These are phyloP conservation scores for Caenorhabditis parvicauda DNA, from an alignment of 2,888 invertebrate species.

Conservation along the genomic window DNA sequence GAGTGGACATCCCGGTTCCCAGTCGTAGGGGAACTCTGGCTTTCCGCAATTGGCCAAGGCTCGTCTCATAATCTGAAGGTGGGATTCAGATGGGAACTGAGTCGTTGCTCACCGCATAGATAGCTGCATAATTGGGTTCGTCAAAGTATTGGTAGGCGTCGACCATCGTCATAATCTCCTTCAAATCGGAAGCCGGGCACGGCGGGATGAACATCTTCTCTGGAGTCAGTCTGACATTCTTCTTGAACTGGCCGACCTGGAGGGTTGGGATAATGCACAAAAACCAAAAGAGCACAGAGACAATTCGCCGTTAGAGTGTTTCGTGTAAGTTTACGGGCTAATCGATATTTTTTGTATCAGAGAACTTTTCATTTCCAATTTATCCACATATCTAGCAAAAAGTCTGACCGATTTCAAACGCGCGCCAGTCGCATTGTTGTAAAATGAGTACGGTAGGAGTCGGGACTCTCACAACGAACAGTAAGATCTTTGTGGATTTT, in stretches of 20 bases:
- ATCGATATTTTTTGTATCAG: too few relatives aligned
- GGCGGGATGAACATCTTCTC: conserved; percentile 40
- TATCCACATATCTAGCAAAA: too few relatives aligned
- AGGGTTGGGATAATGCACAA: too few relatives aligned
- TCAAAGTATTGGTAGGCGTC: conserved; percentile 45
- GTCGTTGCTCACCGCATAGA: conserved; percentile 16
- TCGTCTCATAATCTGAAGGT: conserved; percentile 26
- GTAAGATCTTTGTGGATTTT: too few relatives aligned
- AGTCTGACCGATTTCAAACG: too few relatives aligned
- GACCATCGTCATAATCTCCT: conserved; percentile 31
- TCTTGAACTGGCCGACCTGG: conserved; percentile 42
- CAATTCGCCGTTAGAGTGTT: too few relatives aligned
- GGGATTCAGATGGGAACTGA: background rate
- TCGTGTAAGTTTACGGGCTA: too few relatives aligned
- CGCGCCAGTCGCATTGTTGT: too few relatives aligned
- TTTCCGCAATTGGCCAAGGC: conserved; percentile 28
- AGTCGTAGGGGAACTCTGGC: conserved; percentile 45
- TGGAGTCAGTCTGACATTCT: conserved; percentile 29
- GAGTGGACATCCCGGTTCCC: conserved; percentile 32
- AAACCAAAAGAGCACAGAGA: too few relatives aligned
- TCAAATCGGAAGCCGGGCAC: conserved; percentile 22
- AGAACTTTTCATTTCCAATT: too few relatives aligned
- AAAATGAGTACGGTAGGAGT: too few relatives aligned
- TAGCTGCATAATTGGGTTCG: conserved; percentile 33
- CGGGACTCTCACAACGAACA: too few relatives aligned